These are phyloP conservation scores for Neoniphon sammara DNA, from an alignment of 2,797 vertebrate genomes.

Conservation along the genomic window DNA sequence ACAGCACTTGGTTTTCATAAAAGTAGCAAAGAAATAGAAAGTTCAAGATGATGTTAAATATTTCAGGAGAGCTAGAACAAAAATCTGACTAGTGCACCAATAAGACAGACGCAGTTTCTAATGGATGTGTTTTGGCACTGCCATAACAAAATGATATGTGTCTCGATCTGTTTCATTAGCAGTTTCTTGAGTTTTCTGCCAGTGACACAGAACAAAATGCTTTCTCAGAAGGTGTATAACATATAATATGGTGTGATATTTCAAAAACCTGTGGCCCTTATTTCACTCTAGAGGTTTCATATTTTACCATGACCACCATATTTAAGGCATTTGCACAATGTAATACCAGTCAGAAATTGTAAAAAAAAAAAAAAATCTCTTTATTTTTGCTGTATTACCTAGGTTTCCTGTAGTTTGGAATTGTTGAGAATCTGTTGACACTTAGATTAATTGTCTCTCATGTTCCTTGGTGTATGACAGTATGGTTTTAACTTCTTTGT, in stretches of 20 bases:
- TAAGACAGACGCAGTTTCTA: neutral
- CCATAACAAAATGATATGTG: no score
- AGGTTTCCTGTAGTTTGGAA: no score
- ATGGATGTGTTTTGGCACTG: neutral
- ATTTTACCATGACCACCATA: no score
- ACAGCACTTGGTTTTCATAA: neutral
- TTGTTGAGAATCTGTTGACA: conserved; percentile 34
- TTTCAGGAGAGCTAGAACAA: no score
- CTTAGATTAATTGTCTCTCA: conserved; percentile 40
- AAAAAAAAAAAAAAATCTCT: neutral
- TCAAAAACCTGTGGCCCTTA: neutral
- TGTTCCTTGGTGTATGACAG: conserved; percentile 23
- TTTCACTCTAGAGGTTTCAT: neutral
- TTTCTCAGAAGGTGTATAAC: no score
- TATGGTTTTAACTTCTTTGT: neutral
- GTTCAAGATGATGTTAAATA: neutral
- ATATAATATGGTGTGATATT: neutral
- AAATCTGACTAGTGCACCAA: neutral
- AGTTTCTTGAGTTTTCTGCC: neutral
- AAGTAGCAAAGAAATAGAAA: neutral
- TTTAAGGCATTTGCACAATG: neutral
- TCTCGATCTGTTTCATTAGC: neutral
- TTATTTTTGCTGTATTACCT: neutral
- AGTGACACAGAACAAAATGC: neutral
- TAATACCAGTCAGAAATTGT: neutral